phyloP scores from a whole-genome alignment of 1,140 invertebrate genomes.

The Caerostris extrusa region DNA sequence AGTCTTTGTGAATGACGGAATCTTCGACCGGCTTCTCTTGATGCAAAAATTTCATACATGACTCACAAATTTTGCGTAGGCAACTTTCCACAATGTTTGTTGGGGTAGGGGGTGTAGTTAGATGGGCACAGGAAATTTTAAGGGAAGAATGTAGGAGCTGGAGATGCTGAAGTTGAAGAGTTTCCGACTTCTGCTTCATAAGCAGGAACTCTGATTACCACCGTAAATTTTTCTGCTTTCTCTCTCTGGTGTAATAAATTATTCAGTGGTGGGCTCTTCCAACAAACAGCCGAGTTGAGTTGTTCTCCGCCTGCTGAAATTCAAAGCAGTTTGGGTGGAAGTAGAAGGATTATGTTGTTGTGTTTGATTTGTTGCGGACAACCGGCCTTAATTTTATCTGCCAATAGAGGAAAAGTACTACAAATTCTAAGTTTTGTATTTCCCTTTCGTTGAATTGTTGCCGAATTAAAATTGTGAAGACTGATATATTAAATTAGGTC shows the following conservation, averaged over 20 bases:
- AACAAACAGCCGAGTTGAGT: neutral
- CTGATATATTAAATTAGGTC: too few species aligned
- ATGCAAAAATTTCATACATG: neutral
- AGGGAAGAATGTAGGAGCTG: neutral
- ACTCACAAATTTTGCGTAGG: constrained; percentile 1
- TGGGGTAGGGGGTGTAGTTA: too few species aligned
- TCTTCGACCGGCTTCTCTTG: neutral
- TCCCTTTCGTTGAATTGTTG: neutral
- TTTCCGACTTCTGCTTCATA: constrained; percentile 6
- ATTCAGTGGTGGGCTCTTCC: neutral
- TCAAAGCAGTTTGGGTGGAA: neutral
- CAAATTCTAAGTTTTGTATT: neutral
- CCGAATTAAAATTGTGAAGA: too few species aligned
- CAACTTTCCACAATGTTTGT: neutral
- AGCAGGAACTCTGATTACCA: constrained; percentile 25
- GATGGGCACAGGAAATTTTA: neutral
- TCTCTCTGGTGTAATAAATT: constrained; percentile 19
- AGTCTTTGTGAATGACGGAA: too few species aligned
- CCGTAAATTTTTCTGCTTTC: constrained; percentile 22
- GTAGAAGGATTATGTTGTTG: neutral
- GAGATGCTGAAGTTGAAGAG: neutral
- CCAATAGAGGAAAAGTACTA: neutral
- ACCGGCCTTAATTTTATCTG: neutral
- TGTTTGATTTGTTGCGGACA: constrained; percentile 9
- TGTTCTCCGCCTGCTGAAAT: neutral